phyloP scores from a whole-genome alignment of 1,140 invertebrate genomes.

The Sitophilus oryzae region DNA sequence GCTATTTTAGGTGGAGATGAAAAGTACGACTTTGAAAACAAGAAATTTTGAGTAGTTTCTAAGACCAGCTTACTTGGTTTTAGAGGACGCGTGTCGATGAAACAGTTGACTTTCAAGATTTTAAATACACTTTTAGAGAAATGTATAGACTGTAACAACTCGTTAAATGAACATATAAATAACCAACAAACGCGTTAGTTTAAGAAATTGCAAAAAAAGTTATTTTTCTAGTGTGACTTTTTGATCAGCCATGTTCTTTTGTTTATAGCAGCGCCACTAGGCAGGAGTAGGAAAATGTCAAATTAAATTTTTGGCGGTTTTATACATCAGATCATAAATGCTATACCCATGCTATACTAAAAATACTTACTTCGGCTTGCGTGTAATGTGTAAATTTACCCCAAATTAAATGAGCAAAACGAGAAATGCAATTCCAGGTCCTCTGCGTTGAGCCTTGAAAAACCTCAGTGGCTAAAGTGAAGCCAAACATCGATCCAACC shows the following conservation, averaged over 20 bases:
- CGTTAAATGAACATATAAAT: too few relatives aligned
- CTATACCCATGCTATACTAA: conserved; percentile 58
- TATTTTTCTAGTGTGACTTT: neutral
- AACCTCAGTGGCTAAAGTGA: conserved; percentile 53
- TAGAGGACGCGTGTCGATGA: too few relatives aligned
- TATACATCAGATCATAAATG: neutral
- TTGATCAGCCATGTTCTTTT: conserved; percentile 13
- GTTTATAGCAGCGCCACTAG: conserved; percentile 16
- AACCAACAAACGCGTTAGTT: too few relatives aligned
- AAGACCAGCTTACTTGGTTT: too few relatives aligned
- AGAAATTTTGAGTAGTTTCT: too few relatives aligned
- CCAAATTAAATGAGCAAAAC: conserved; percentile 53
- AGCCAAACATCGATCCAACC: conserved; percentile 58
- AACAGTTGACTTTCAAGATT: too few relatives aligned
- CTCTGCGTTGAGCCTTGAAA: conserved; percentile 54
- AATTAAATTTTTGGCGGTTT: conserved; percentile 17
- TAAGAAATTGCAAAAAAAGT: too few relatives aligned
- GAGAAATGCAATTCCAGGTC: conserved; percentile 56
- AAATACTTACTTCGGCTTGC: conserved; percentile 50
- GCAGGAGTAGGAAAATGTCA: conserved; percentile 13
- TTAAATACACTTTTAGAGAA: too few relatives aligned
- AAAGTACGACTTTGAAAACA: too few relatives aligned
- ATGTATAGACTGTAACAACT: too few relatives aligned
- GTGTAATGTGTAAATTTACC: conserved; percentile 52
- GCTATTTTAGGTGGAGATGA: too few relatives aligned